Conservation (phyloP, 2,797 vertebrate species). For the Falco cherrug region DNA sequence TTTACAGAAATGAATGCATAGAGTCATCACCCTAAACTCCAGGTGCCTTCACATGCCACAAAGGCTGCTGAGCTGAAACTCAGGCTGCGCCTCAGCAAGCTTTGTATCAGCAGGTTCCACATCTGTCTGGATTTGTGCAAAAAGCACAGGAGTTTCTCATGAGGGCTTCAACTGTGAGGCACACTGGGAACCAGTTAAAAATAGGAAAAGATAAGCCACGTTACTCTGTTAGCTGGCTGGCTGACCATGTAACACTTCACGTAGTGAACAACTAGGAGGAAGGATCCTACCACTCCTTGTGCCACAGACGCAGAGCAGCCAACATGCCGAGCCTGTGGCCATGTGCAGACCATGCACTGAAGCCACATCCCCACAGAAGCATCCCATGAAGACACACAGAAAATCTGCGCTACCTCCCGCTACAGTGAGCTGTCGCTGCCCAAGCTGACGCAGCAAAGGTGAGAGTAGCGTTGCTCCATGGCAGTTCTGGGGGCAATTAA, state of each 20-base stretch:
- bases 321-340: fast-evolving
- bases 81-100: not conserved
- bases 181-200: not conserved
- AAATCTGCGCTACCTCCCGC: not conserved
- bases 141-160: not conserved
- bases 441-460: too few species aligned
- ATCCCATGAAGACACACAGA: not conserved
- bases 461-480: too few species aligned
- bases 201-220: not conserved
- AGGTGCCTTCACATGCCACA: fast-evolving
- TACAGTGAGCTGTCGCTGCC: too few species aligned
- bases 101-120: not conserved
- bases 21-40: not conserved
- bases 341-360: fast-evolving
- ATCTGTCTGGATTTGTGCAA: too few species aligned
- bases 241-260: not conserved
- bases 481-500: not conserved
- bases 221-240: not conserved
- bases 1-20: not conserved
- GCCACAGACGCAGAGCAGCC: not conserved
- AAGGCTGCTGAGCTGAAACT: not conserved
- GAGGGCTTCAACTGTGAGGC: not conserved
- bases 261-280: not conserved
- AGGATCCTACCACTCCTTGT: not conserved
- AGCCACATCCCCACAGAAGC: not conserved